Evolutionary conservation across 2,113 vertebrate genomes (phyloP).

Genomic region (Merops nubicus): DNA sequence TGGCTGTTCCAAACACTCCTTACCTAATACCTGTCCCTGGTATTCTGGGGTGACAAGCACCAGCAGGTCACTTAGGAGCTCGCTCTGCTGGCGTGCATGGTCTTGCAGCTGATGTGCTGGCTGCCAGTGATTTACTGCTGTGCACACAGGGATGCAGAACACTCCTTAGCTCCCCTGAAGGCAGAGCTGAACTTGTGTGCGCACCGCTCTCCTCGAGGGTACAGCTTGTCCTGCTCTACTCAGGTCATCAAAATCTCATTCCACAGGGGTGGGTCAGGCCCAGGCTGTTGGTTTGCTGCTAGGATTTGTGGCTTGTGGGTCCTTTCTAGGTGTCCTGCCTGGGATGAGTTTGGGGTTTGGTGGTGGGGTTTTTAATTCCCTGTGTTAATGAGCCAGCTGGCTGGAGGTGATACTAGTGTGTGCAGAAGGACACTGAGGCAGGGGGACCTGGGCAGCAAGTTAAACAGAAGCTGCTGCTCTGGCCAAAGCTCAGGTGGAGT

Average conservation of each 20-base stretch:
- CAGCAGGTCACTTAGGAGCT: background rate
- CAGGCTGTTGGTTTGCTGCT: background rate
- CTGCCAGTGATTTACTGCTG: background rate
- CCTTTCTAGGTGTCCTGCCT: background rate
- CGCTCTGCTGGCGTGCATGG: background rate
- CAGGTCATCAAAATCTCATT: background rate
- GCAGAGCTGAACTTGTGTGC: background rate
- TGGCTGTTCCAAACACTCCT: background rate
- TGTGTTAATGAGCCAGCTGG: background rate
- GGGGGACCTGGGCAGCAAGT: background rate
- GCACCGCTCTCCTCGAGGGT: background rate
- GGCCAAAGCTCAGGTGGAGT: background rate
- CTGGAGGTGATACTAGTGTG: background rate
- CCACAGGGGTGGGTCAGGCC: background rate
- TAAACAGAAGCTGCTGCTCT: conserved; percentile 5
- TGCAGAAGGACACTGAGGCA: background rate
- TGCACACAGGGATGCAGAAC: too few relatives aligned
- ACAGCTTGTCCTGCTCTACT: background rate
- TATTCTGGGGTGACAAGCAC: background rate
- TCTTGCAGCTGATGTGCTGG: background rate
- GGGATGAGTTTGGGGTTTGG: background rate
- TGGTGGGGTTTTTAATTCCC: background rate
- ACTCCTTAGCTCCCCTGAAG: background rate
- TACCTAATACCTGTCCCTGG: background rate
- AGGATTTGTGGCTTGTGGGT: background rate